A percentile compares a stretch with the other conserved stretches of the same genome.
Conservation (phyloP, 2,888 invertebrate genomes). For the Drosophila paranaensis region DNA sequence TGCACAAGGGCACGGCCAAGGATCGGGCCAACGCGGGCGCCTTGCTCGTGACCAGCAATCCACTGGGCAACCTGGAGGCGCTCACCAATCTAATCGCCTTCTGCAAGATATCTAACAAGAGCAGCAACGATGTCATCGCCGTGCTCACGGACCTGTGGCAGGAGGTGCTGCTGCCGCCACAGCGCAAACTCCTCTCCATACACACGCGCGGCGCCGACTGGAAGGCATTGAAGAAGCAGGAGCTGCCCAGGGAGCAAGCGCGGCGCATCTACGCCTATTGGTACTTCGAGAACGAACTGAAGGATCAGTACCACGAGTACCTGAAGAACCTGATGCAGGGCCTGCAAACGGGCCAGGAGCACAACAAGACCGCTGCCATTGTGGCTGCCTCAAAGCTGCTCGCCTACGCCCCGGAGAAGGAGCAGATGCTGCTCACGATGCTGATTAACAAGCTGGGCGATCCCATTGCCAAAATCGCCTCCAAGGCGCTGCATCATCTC, state of each 20-base stretch:
- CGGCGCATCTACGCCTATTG: slow-evolving; percentile 90
- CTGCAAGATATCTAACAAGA: slow-evolving; percentile 84
- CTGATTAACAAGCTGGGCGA: slow-evolving; percentile 98
- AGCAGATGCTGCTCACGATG: slow-evolving; percentile 88
- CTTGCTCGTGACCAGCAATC: slow-evolving; percentile 84
- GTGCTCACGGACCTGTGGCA: slow-evolving; percentile 83
- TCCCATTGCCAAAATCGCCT: slow-evolving; percentile 91
- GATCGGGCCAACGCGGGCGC: slow-evolving; percentile 85
- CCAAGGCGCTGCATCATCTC: slow-evolving; percentile 94
- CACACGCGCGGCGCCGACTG: slow-evolving; percentile 83
- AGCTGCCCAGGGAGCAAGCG: slow-evolving; percentile 87
- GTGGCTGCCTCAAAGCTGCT: slow-evolving; percentile 80
- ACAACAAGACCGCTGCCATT: slow-evolving; percentile 81
- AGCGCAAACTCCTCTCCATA: slow-evolving; percentile 82
- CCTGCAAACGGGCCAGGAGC: slow-evolving; percentile 83
- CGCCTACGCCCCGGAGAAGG: slow-evolving; percentile 83
- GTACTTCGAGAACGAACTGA: slow-evolving; percentile 96
- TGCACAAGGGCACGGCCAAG: slow-evolving; percentile 84
- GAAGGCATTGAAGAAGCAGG: slow-evolving; percentile 81
- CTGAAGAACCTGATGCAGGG: slow-evolving; percentile 83
- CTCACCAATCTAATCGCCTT: slow-evolving; percentile 81
- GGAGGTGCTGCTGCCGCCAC: slow-evolving; percentile 82
- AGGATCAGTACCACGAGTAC: slow-evolving; percentile 88
- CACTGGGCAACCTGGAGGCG: slow-evolving; percentile 82
- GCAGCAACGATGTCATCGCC: slow-evolving; percentile 81